A percentile compares a stretch with the other conserved stretches of the same genome.
These are phyloP conservation scores for Smithornis capensis DNA, from an alignment of 2,113 vertebrate genomes.

Conservation along the genomic window DNA sequence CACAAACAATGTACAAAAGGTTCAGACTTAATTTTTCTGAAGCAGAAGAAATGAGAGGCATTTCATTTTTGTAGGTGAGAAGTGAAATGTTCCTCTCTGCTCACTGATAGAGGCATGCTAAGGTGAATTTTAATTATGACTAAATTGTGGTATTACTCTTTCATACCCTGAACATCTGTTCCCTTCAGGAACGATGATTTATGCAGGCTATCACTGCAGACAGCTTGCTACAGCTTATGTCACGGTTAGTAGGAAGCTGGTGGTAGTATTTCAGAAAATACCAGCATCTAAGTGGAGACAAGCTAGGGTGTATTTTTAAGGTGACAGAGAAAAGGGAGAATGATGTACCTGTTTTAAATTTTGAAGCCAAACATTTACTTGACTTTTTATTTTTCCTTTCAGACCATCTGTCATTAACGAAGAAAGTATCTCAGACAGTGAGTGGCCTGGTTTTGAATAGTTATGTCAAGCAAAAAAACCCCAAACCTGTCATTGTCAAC, in stretches of 20 bases:
- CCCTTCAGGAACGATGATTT: constrained; percentile 91
- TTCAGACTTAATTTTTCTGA: constrained; percentile 47
- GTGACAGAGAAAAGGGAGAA: constrained; percentile 9
- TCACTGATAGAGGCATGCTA: constrained; percentile 81
- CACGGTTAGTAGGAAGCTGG: constrained; percentile 78
- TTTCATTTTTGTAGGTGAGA: constrained; percentile 71
- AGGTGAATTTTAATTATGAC: constrained; percentile 93
- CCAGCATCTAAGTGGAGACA: constrained; percentile 68
- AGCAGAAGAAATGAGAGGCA: constrained; percentile 61
- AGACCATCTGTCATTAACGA: constrained; percentile 75
- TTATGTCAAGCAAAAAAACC: constrained; percentile 55
- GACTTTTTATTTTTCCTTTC: constrained; percentile 37
- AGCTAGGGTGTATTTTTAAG: constrained; percentile 66
- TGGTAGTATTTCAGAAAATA: constrained; percentile 76
- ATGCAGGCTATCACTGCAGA: constrained; percentile 88
- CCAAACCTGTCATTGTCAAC: constrained; percentile 38
- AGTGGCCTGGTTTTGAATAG: constrained; percentile 58
- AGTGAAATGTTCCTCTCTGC: constrained; percentile 74
- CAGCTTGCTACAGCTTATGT: constrained; percentile 90
- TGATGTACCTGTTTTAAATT: constrained; percentile 54
- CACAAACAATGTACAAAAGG: constrained; percentile 18
- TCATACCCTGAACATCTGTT: constrained; percentile 89
- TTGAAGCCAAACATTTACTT: constrained; percentile 74
- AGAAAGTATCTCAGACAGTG: constrained; percentile 63
- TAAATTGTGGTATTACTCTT: constrained; percentile 92